A percentile compares a stretch with the other conserved stretches of the same genome.
These are phyloP conservation scores for Palythoa grandiflora DNA, from an alignment of 92 coral and sea anemone species.

Conservation along the genomic window DNA sequence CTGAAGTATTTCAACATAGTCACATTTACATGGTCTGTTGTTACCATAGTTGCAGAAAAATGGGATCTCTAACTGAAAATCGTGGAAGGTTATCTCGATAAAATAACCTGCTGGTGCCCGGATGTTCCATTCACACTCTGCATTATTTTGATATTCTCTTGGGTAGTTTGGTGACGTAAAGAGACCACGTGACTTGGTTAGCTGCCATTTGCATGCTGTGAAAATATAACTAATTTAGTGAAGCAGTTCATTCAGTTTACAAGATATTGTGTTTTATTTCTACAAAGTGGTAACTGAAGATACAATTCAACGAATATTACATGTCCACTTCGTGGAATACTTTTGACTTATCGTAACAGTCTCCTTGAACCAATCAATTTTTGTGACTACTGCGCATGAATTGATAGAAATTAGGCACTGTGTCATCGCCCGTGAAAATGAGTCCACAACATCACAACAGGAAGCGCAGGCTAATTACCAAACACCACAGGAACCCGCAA, in stretches of 20 bases:
- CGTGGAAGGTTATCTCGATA: constrained; percentile 35
- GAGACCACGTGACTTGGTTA: constrained; percentile 29
- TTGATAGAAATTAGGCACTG: no score
- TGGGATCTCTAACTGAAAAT: constrained; percentile 22
- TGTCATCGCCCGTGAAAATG: no score
- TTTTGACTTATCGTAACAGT: no score
- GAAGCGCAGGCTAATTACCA: no score
- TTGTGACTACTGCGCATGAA: no score
- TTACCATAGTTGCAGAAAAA: neutral
- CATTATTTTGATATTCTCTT: constrained; percentile 5
- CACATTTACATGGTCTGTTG: constrained; percentile 24
- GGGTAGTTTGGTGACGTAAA: constrained; percentile 39
- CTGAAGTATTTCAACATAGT: constrained; percentile 19
- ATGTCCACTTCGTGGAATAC: no score
- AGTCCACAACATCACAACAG: no score
- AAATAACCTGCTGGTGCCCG: constrained; percentile 29
- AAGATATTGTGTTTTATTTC: no score
- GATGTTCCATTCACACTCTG: constrained; percentile 45
- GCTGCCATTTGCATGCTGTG: constrained; percentile 42
- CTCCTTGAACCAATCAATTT: no score
- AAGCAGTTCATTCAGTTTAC: neutral
- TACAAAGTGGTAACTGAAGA: no score
- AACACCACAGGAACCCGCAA: no score
- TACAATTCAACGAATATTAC: no score
- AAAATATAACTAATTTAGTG: neutral